phyloP scores from a whole-genome alignment of 2,113 vertebrate genomes.

The Athene noctua region DNA sequence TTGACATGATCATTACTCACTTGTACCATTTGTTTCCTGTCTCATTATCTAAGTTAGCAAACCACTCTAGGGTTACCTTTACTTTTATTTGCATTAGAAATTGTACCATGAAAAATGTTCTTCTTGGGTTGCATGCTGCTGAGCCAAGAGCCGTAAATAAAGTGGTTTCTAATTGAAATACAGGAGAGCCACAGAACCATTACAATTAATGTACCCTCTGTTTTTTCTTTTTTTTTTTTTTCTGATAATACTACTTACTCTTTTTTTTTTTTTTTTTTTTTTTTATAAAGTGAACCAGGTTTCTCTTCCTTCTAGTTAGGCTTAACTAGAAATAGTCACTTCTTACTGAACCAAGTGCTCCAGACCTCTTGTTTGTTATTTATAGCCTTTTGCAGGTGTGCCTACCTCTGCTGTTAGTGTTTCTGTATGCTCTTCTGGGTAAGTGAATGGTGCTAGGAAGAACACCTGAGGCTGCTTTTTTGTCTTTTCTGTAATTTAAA shows the following conservation, averaged over 20 bases:
- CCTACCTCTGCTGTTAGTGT: not conserved
- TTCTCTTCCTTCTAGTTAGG: not conserved
- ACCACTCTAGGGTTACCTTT: conserved; percentile 35
- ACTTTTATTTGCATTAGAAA: conserved; percentile 44
- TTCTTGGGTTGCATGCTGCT: not conserved
- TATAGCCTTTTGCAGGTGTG: not conserved
- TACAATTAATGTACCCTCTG: not conserved
- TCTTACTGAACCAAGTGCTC: not conserved
- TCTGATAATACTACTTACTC: not conserved
- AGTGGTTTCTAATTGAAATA: conserved; percentile 44
- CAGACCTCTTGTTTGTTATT: not conserved
- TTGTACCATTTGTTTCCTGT: conserved; percentile 19
- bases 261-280: not conserved
- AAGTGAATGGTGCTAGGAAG: not conserved
- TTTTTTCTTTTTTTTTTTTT: not conserved
- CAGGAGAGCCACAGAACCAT: not conserved
- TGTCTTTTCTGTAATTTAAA: too few species aligned
- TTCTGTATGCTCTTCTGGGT: not conserved
- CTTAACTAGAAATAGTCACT: not conserved
- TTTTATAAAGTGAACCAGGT: not conserved
- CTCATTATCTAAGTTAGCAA: conserved; percentile 27
- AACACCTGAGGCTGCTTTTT: not conserved
- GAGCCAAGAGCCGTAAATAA: conserved; percentile 41
- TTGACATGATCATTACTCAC: not conserved
- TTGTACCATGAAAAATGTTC: not conserved